Base-by-base conservation (phyloP, 2,888 invertebrate species). In the Stenoptilia bipunctidactyla region DNA sequence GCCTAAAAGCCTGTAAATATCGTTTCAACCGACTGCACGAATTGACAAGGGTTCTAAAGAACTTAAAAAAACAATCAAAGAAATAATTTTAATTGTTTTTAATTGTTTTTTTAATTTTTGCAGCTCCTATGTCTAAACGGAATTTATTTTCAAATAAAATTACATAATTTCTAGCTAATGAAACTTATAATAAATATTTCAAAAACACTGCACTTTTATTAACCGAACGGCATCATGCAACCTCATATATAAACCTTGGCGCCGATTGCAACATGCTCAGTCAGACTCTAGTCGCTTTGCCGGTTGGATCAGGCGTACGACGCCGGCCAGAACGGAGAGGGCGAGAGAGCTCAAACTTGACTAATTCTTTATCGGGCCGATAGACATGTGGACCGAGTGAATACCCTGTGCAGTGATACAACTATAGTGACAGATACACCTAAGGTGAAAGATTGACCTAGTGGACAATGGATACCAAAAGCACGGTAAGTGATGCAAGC, bases 201-300 rank as follows among this genome's bases (percentile, higher is more conserved):
- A 20, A 20, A 20, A 20, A 30, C 4, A 30, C n/a, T 30, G 30
- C 30, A 30, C 8, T n/a, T 12, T 30, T 30, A 30, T 30, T 3
- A 30, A 8, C 30, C 2, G 30, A 30, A 58, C 58, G 56, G 52
- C 64, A 52, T 56, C 60, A 51, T 74, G 63, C 72, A 76, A 70
- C 61, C 66, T 79, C 66, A 80, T 82, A 83, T 80, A 79, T 82
- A 82, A 82, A 70, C 73, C 72, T 76, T 74, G 73, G 71, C 55
- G 66, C 60, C 61, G 61, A 76, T 80, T 80, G 75, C 77, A 79
- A 80, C 75, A 80, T 71, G 61, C 72, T 83, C 84, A 85, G 84
- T 84, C 72, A 75, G 82, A 75, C 84, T 85, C 84, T 85, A 84
- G 85, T 85, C 85, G 85, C 84, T 83, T 83, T 85, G 85, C 84